Evolutionary conservation across 2,888 invertebrate species (phyloP), one percentile per base, ranked within the genome.

Genomic region (Drosophila mimica): DNA sequence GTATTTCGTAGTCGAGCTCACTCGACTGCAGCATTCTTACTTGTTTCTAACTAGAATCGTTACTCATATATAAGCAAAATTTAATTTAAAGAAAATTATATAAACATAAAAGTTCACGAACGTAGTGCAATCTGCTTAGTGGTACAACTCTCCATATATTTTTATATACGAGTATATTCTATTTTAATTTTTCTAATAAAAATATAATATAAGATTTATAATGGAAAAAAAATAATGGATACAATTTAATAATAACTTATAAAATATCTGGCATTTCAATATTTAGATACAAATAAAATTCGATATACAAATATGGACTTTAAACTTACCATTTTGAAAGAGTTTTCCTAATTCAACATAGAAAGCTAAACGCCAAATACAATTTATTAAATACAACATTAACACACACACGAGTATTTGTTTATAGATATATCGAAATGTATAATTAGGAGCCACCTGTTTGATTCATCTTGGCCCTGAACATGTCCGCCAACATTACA

Each of bases 401-500:
- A 75, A 69, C n/a, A 54, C 49, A 40, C 15, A 40, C 13, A 20
- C 20, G 13, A 34, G 5, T 9, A 31, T 6, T 49, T 20, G 15
- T 58, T 30, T 31, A 36, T 4, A 7, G 25, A 33, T 48, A 25
- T 8, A 3, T 25, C 15, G 7, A 15, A 33, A n/a, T 40, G 30
- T 33, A 8, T 20, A 11, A 25, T 53, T 68, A 73, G 3, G 60
- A 25, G 4, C 53, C 70, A 20, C 40, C 73, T 15, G 71, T 30
- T 17, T 70, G 86, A 38, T 78, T 85, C 69, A 83, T 69, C 88
- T 93, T 94, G 67, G 94, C 94, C 82, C 94, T 95, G 69, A 95
- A 91, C 82, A 94, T 93, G 30, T 94, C 93, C 4, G 94, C 95
- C 57, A 96, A 83, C 2, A 94, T 93, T 38, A 94, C 92, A 20